Evolutionary conservation across 2,113 vertebrate species (phyloP), one percentile per base, ranked within the genome.

Genomic region (Hippopotamus amphibius): DNA sequence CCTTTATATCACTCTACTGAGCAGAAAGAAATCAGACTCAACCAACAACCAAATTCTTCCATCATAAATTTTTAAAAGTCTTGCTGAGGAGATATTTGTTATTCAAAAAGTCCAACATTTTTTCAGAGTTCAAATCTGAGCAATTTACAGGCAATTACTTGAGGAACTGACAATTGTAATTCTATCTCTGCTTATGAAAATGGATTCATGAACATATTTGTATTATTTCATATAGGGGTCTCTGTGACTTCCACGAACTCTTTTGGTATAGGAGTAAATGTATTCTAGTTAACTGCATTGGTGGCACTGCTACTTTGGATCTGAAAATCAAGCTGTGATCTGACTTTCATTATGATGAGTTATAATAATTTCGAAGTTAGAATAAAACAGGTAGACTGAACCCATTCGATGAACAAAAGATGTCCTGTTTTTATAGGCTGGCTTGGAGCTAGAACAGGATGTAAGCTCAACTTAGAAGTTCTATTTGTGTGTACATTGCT

Each of bases 321-420:
- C n/a, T 9, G 66, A 83, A 97, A 93, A 93, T 79, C 30, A 41
- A 90, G 15, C 9, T 95, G 13, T 90, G 37, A 19, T 81, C 10
- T 95, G 63, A 55, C 28, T 87, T 16, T 61, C 21, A 7, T 93
- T 37, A 41, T 41, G 28, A 88, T 74, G 21, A 71, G 0, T 74
- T 96, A 12, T 50, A 86, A n/a, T 41, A 41, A 43, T 82, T 24
- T 50, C 76, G 17, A 6, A 93, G 2, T 83, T 96, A 48, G 21
- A 82, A 46, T 0, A 4, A 9, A 90, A 37, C 0, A 1, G 33
- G 5, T 50, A 89, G 19, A 5, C 19, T 77, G 4, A 21, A 7
- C 24, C 71, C 76, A 41, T 11, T 92, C 63, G 24, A 53, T 68
- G 71, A 61, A 77, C 69, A 84, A 95, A 91, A 96, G 37, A 79